phyloP scores from a whole-genome alignment of 2,888 invertebrate genomes.

The Hipparchia semele region DNA sequence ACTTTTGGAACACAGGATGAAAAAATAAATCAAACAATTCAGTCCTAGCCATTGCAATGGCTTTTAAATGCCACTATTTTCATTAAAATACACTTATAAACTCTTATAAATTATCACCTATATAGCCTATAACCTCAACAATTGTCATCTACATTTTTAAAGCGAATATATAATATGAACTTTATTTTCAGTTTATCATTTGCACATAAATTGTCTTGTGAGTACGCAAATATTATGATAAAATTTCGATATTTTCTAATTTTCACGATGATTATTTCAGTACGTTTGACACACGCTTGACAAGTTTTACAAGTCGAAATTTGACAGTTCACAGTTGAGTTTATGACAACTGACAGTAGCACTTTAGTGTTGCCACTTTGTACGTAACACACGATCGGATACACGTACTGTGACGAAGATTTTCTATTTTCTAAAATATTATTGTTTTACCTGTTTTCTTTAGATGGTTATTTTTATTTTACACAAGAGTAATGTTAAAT shows the following conservation, averaged over 20 bases:
- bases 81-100: conserved; percentile 61
- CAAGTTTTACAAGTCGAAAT: conserved; percentile 36
- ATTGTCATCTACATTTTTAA: conserved; percentile 49
- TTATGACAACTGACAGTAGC: background rate
- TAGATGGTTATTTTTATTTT: background rate
- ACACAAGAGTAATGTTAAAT: background rate
- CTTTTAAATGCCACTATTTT: conserved; percentile 53
- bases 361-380: conserved; percentile 54
- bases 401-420: conserved; percentile 23
- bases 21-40: conserved; percentile 81
- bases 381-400: conserved; percentile 45
- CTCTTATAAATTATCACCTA: conserved; percentile 47
- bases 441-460: background rate
- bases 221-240: conserved; percentile 33
- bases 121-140: conserved; percentile 73
- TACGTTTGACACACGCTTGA: conserved; percentile 54
- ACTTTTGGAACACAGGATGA: conserved; percentile 81
- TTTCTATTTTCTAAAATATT: background rate
- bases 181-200: conserved; percentile 35
- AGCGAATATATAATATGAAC: conserved; percentile 38
- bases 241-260: conserved; percentile 23
- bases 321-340: conserved; percentile 33
- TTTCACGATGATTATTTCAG: conserved; percentile 32
- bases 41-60: conserved; percentile 74
- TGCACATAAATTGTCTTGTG: conserved; percentile 45